A percentile compares a stretch with the other conserved stretches of the same genome.
Evolutionary conservation across 2,797 vertebrate species (phyloP).

Genomic region (Cirrhinus mrigala): DNA sequence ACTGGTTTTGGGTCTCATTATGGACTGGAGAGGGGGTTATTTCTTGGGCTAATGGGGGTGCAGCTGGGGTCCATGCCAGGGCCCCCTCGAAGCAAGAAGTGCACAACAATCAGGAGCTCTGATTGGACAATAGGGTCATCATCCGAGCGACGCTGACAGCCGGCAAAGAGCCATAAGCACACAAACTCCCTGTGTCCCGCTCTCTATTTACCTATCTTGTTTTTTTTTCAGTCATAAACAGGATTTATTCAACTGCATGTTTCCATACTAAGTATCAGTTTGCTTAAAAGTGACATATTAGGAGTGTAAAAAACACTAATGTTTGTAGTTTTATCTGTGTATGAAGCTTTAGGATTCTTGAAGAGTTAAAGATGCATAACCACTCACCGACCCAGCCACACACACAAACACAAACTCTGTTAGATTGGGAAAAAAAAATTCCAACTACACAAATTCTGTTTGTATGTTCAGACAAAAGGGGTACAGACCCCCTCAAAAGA

Average conservation of each 20-base stretch:
- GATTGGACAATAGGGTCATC: conserved; percentile 60
- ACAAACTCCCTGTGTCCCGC: not conserved
- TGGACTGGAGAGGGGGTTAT: conserved; percentile 22
- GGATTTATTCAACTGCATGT: not conserved
- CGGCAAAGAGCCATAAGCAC: conserved; percentile 37
- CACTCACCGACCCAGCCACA: not conserved
- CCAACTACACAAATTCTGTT: conserved; percentile 3
- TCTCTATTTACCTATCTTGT: not conserved
- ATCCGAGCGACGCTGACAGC: conserved; percentile 43
- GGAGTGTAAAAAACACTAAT: not conserved
- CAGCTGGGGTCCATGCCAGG: conserved; percentile 57
- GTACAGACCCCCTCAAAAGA: conserved; percentile 13
- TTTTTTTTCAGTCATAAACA: not conserved
- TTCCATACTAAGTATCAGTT: not conserved
- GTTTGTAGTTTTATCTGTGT: not conserved
- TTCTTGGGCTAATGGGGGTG: conserved; percentile 11
- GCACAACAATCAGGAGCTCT: conserved; percentile 51
- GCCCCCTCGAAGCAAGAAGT: conserved; percentile 60
- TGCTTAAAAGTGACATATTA: not conserved
- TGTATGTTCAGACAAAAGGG: not conserved
- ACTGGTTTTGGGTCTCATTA: conserved; percentile 28
- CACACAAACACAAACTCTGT: not conserved
- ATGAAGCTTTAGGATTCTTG: no score
- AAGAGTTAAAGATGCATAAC: not conserved
- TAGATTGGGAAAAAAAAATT: not conserved